phyloP scores from a whole-genome alignment of 2,113 vertebrate genomes.

The Platycercus adscitus region DNA sequence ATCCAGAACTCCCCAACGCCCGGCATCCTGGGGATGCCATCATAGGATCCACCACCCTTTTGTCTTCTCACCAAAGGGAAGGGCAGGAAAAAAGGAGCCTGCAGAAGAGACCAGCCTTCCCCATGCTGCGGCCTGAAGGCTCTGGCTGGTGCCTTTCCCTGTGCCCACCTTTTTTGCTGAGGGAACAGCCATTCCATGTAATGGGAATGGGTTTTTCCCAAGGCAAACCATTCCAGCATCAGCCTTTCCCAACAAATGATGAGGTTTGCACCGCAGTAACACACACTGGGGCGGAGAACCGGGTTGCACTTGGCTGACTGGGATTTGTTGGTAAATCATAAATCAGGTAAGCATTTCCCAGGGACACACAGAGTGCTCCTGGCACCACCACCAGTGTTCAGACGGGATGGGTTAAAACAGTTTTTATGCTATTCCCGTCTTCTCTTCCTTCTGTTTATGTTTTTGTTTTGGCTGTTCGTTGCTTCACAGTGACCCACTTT shows the following conservation, averaged over 20 bases:
- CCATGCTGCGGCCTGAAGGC: not conserved
- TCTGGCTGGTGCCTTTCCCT: not conserved
- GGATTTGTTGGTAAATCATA: not conserved
- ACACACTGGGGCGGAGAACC: not conserved
- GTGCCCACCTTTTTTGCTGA: not conserved
- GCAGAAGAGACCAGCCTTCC: not conserved
- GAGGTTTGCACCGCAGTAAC: not conserved
- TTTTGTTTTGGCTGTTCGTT: not conserved
- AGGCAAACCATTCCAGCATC: not conserved
- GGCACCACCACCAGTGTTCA: rapidly evolving
- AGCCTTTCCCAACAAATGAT: not conserved
- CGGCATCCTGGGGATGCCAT: not conserved
- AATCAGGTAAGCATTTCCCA: not conserved
- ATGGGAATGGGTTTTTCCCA: not conserved
- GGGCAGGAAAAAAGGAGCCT: not conserved
- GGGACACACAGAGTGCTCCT: not conserved
- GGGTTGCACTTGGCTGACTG: not conserved
- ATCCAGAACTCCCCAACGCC: not conserved
- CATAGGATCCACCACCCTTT: not conserved
- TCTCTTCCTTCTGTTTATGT: not conserved
- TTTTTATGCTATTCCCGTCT: not conserved
- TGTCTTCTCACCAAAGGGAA: not conserved
- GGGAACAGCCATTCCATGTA: not conserved
- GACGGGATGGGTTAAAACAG: not conserved
- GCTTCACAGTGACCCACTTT: not conserved